These are phyloP conservation scores for Albula glossodonta DNA, from an alignment of 2,113 vertebrate species.

Conservation along the genomic window DNA sequence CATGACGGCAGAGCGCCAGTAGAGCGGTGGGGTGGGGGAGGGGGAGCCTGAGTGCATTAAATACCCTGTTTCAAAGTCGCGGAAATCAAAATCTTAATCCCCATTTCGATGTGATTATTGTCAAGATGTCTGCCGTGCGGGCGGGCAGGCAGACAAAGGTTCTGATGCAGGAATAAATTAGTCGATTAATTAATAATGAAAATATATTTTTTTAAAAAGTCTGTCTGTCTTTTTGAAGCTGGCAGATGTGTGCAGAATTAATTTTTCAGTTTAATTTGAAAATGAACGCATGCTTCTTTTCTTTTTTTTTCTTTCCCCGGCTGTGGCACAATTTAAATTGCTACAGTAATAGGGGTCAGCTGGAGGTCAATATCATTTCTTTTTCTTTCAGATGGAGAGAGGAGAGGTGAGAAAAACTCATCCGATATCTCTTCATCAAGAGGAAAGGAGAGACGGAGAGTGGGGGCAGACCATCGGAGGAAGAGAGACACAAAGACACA, in stretches of 20 bases:
- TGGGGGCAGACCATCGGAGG: slow-evolving; percentile 26
- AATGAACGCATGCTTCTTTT: slow-evolving; percentile 58
- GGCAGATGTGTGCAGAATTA: slow-evolving; percentile 71
- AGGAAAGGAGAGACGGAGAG: slow-evolving; percentile 52
- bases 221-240: slow-evolving; percentile 59
- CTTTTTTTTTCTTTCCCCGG: slow-evolving; percentile 52
- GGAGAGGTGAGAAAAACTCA: slow-evolving; percentile 81
- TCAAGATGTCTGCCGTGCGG: slow-evolving; percentile 52
- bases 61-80: slow-evolving; percentile 47
- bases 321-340: slow-evolving; percentile 73
- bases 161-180: slow-evolving; percentile 61
- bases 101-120: slow-evolving; percentile 59
- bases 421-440: slow-evolving; percentile 55
- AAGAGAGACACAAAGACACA: slow-evolving; percentile 36
- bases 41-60: slow-evolving; percentile 43
- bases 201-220: slow-evolving; percentile 54
- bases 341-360: slow-evolving; percentile 79
- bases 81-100: slow-evolving; percentile 63
- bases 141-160: slow-evolving; percentile 43
- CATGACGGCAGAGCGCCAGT: slow-evolving; percentile 40
- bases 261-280: slow-evolving; percentile 74
- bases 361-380: slow-evolving; percentile 82
- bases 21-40: slow-evolving; percentile 7
- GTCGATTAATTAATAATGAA: slow-evolving; percentile 73
- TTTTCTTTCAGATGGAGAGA: slow-evolving; percentile 75